These are phyloP conservation scores for Paraescarpia echinospica DNA, from an alignment of 1,140 invertebrate species.

Conservation along the genomic window DNA sequence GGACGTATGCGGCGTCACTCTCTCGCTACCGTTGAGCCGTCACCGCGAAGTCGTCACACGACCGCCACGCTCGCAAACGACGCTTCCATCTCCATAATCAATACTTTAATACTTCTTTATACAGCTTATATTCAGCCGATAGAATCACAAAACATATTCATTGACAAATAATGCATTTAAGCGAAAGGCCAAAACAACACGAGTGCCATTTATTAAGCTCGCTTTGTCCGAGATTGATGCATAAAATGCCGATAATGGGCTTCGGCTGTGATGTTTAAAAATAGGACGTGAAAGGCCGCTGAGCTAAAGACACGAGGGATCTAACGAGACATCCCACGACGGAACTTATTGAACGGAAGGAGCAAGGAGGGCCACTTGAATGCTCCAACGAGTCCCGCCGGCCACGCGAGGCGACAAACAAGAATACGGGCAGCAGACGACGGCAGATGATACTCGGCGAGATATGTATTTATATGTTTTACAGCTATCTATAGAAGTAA, in stretches of 20 bases:
- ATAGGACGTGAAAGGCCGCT: not conserved
- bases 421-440: not conserved
- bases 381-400: not conserved
- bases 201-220: not conserved
- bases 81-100: not conserved
- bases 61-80: not conserved
- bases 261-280: not conserved
- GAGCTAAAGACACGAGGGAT: not conserved
- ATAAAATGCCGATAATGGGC: not conserved
- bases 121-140: slow-evolving; percentile 1
- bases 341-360: not conserved
- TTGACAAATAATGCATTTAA: not conserved
- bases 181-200: not conserved
- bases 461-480: not conserved
- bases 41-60: not conserved
- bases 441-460: not conserved
- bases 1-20: not conserved
- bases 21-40: not conserved
- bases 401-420: not conserved
- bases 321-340: not conserved
- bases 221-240: not conserved
- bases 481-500: not conserved
- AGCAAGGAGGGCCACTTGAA: not conserved
- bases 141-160: slow-evolving; percentile 1
- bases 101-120: slow-evolving; percentile 2